Conservation (phyloP, 2,797 vertebrate genomes). For the Gymnoscopelus microlampas region DNA sequence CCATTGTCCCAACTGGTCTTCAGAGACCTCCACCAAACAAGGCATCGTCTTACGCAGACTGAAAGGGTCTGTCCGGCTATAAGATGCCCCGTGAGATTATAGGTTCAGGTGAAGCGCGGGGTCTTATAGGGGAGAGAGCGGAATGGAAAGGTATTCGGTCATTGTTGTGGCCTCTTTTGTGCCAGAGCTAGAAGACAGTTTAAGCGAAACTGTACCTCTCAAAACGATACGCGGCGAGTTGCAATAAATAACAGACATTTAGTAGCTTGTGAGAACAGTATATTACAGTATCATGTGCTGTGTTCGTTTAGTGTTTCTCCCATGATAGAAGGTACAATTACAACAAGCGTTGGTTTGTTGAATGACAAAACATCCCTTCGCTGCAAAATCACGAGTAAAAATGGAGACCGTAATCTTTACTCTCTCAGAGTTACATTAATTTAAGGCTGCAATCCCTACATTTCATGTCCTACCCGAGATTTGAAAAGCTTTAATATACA, state of each 20-base stretch:
- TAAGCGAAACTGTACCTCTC: conserved; percentile 23
- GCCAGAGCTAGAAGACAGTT: conserved; percentile 16
- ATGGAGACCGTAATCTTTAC: no score
- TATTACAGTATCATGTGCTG: background rate
- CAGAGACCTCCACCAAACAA: conserved; percentile 77
- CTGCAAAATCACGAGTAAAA: no score
- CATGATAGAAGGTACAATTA: conserved; percentile 32
- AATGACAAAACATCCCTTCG: no score
- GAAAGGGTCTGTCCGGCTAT: conserved; percentile 66
- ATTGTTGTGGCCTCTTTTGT: conserved; percentile 40
- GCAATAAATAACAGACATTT: conserved; percentile 11
- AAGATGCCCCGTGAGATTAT: conserved; percentile 73
- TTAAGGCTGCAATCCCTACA: no score
- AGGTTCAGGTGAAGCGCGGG: conserved; percentile 69
- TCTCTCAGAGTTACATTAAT: no score
- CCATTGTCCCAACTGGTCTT: conserved; percentile 77
- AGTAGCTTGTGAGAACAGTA: background rate
- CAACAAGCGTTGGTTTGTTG: conserved; percentile 10
- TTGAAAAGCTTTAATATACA: no score
- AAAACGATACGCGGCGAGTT: conserved; percentile 5
- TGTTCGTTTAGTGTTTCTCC: conserved; percentile 18
- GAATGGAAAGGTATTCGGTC: conserved; percentile 41
- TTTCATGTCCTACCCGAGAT: no score
- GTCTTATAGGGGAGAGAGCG: conserved; percentile 20
- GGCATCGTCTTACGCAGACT: conserved; percentile 79